Evolutionary conservation across 2,888 invertebrate genomes (phyloP).

Genomic region (Drosophila ezoana): DNA sequence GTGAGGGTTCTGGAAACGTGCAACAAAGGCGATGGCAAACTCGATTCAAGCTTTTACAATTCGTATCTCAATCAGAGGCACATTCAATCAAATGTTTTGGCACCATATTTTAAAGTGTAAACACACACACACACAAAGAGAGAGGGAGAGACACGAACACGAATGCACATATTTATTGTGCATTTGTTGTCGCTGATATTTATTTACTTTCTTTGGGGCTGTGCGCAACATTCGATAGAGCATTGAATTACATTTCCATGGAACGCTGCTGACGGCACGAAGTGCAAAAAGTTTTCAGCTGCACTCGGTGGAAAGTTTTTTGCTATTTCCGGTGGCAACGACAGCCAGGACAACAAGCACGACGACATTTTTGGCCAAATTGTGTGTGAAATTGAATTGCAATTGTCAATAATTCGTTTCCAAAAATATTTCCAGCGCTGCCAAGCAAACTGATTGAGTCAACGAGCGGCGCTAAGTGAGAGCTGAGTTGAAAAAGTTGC

Average conservation of each 20-base stretch:
- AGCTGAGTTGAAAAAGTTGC: slow-evolving; percentile 45
- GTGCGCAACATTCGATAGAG: slow-evolving; percentile 38
- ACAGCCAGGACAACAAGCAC: slow-evolving; percentile 30
- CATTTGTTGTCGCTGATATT: slow-evolving; percentile 59
- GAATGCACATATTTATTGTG: slow-evolving; percentile 51
- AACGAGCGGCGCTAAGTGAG: slow-evolving; percentile 47
- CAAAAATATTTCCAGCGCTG: slow-evolving; percentile 62
- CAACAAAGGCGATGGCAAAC: slow-evolving; percentile 37
- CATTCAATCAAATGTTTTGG: slow-evolving; percentile 67
- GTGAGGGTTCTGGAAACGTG: slow-evolving; percentile 23
- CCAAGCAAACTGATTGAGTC: slow-evolving; percentile 66
- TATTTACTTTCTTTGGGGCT: slow-evolving; percentile 62
- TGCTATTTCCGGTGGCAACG: slow-evolving; percentile 65
- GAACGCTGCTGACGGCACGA: slow-evolving; percentile 50
- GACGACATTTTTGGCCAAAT: slow-evolving; percentile 74
- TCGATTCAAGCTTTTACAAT: slow-evolving; percentile 45
- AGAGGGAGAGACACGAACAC: slow-evolving; percentile 26
- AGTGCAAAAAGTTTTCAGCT: slow-evolving; percentile 59
- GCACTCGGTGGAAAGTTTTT: slow-evolving; percentile 59
- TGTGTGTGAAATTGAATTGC: slow-evolving; percentile 79
- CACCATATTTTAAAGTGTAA: slow-evolving; percentile 46
- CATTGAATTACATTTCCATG: slow-evolving; percentile 75
- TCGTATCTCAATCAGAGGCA: slow-evolving; percentile 65
- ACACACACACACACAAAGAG: slow-evolving; percentile 23
- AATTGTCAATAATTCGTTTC: slow-evolving; percentile 77